Evolutionary conservation across 2,888 invertebrate genomes (phyloP).

Genomic region (Xestobium rufovillosum): DNA sequence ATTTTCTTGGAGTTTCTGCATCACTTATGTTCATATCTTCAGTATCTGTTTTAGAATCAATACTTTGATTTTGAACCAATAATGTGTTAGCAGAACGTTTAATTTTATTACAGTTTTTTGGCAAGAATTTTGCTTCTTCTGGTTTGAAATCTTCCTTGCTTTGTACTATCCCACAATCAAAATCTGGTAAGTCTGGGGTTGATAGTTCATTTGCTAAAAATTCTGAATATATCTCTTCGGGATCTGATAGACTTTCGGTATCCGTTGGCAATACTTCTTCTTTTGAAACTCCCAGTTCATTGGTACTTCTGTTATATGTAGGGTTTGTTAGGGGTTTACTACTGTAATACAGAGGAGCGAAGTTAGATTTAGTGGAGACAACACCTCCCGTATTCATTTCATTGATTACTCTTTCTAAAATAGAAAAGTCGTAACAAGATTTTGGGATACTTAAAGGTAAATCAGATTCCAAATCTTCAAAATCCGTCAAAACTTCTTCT

Average conservation of each 20-base stretch:
- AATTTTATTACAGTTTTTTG: too few species aligned
- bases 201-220: constrained; percentile 16
- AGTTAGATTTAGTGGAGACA: too few species aligned
- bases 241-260: constrained; percentile 35
- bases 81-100: too few species aligned
- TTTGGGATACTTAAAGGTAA: too few species aligned
- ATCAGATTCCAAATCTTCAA: constrained; percentile 21
- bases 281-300: constrained; percentile 31
- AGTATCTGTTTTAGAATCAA: constrained; percentile 36
- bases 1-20: constrained; percentile 8
- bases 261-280: constrained; percentile 39
- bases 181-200: constrained; percentile 26
- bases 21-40: constrained; percentile 40
- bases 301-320: constrained; percentile 6
- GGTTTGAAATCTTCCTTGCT: constrained; percentile 12
- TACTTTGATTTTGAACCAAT: too few species aligned
- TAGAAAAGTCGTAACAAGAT: too few species aligned
- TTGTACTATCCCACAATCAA: constrained; percentile 30
- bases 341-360: too few species aligned
- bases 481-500: constrained; percentile 15
- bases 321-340: too few species aligned
- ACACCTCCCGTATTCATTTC: too few species aligned
- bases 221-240: constrained; percentile 27
- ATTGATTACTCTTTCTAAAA: too few species aligned
- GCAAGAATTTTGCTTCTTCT: constrained; percentile 9